These are phyloP conservation scores for Drosophila greeni DNA, from an alignment of 2,888 invertebrate species.

Conservation along the genomic window DNA sequence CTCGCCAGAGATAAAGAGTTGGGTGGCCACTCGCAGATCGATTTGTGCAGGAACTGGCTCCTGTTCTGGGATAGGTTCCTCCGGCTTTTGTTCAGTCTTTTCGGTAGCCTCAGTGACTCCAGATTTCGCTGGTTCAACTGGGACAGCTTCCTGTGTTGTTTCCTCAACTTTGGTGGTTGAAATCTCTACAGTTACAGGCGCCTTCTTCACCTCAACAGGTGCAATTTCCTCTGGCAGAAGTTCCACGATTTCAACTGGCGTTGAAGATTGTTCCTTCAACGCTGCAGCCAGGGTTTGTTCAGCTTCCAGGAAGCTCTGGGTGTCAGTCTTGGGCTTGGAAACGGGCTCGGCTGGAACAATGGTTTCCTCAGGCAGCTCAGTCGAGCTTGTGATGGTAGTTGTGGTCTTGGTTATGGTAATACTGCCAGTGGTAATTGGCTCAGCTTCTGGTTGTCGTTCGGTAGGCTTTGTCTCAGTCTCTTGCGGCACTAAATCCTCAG, in stretches of 20 bases:
- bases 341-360: slow-evolving; percentile 1
- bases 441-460: slow-evolving; percentile 5
- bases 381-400: slow-evolving; percentile 29
- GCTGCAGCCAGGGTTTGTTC: slow-evolving; percentile 12
- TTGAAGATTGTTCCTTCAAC: slow-evolving; percentile 18
- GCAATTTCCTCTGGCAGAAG: not conserved
- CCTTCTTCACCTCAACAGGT: not conserved
- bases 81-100: slow-evolving; percentile 17
- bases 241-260: not conserved
- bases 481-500: slow-evolving; percentile 14
- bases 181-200: not conserved
- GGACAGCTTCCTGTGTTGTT: not conserved
- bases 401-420: slow-evolving; percentile 42
- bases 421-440: slow-evolving; percentile 29
- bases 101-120: not conserved
- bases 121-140: slow-evolving; percentile 1
- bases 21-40: slow-evolving; percentile 72
- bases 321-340: slow-evolving; percentile 33
- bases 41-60: slow-evolving; percentile 32
- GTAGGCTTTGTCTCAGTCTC: slow-evolving; percentile 22
- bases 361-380: slow-evolving; percentile 1
- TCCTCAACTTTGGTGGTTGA: not conserved
- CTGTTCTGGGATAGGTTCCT: not conserved
- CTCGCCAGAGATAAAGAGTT: slow-evolving; percentile 77
- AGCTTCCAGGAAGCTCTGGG: slow-evolving; percentile 23